phyloP scores from a whole-genome alignment of 2,113 vertebrate genomes.

The Tamias sibiricus region DNA sequence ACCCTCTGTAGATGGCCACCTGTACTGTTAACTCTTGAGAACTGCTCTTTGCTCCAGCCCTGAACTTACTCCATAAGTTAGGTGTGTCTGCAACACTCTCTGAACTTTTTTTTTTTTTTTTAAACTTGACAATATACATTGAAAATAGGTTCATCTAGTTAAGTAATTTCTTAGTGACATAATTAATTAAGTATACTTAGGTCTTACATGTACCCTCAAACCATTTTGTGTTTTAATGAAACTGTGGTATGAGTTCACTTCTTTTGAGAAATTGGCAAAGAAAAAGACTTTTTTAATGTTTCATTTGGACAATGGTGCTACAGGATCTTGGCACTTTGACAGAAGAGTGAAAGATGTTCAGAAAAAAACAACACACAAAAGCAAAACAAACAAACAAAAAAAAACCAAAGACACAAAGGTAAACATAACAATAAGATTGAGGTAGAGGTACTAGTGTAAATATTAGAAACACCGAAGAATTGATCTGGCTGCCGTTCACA shows the following conservation, averaged over 20 bases:
- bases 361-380: not conserved
- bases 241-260: not conserved
- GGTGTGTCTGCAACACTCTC: not conserved
- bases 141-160: not conserved
- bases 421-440: not conserved
- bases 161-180: not conserved
- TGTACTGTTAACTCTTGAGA: not conserved
- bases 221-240: slow-evolving; percentile 10
- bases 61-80: not conserved
- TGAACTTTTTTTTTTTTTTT: not conserved
- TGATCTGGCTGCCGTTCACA: not conserved
- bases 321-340: not conserved
- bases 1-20: not conserved
- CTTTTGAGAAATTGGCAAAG: not conserved
- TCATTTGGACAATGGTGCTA: not conserved
- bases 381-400: not conserved
- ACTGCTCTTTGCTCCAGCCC: not conserved
- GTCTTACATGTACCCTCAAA: not conserved
- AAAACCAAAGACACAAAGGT: not conserved
- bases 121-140: not conserved
- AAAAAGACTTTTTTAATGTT: not conserved
- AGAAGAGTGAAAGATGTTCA: not conserved
- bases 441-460: not conserved
- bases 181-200: not conserved
- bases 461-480: not conserved